Conservation (phyloP, 2,113 vertebrate species). For the Plestiodon gilberti region DNA sequence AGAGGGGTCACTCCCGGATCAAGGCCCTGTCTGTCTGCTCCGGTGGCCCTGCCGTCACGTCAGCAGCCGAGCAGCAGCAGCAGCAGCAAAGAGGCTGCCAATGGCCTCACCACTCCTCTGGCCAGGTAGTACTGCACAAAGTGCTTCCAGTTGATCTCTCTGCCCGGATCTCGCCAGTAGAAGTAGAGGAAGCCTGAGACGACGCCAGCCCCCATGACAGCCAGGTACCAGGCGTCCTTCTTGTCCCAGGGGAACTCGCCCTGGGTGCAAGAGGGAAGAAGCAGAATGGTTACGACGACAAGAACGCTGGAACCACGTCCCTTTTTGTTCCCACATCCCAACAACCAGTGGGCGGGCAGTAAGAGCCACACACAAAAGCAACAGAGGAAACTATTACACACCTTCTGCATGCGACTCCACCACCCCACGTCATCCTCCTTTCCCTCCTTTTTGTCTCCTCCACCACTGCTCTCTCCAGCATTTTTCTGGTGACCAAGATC, state of each 20-base stretch:
- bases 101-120: slow-evolving; percentile 76
- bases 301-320: too few species aligned
- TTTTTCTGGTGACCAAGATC: slow-evolving; percentile 8
- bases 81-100: not conserved
- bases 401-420: slow-evolving; percentile 61
- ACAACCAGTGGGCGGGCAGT: too few species aligned
- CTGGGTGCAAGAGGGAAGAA: slow-evolving; percentile 57
- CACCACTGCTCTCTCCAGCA: not conserved
- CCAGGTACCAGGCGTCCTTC: slow-evolving; percentile 64
- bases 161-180: slow-evolving; percentile 72
- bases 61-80: not conserved
- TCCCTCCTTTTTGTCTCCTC: slow-evolving; percentile 22
- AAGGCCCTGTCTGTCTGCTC: not conserved
- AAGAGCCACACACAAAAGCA: not conserved
- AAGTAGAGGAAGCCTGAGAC: slow-evolving; percentile 72
- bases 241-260: slow-evolving; percentile 75
- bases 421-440: slow-evolving; percentile 41
- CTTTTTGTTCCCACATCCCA: not conserved
- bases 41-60: not conserved
- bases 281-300: not conserved
- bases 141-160: slow-evolving; percentile 82
- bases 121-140: slow-evolving; percentile 78
- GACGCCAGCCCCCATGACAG: slow-evolving; percentile 67
- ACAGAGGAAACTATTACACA: slow-evolving; percentile 3
- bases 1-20: not conserved